Evolutionary conservation across 2,113 vertebrate genomes (phyloP).

Genomic region (Baryphthengus martii): DNA sequence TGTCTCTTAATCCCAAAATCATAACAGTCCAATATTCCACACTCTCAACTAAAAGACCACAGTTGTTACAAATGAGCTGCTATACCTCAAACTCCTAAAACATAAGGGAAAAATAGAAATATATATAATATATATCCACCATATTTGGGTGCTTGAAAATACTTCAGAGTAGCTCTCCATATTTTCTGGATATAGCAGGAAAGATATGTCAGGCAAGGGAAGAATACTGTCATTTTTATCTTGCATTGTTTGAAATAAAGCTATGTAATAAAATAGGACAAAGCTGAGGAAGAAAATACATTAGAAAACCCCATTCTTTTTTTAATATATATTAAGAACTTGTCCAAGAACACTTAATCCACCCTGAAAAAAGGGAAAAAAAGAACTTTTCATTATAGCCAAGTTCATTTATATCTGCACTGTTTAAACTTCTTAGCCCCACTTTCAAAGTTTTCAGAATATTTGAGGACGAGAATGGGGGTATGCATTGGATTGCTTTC

Average conservation of each 20-base stretch:
- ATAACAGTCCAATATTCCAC: neutral
- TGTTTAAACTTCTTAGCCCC: neutral
- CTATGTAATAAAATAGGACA: neutral
- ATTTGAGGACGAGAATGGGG: neutral
- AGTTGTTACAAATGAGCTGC: neutral
- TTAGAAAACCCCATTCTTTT: neutral
- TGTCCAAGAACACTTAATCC: constrained; percentile 9
- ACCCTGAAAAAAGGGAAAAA: neutral
- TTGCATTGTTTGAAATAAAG: neutral
- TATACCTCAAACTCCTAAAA: neutral
- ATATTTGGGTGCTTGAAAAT: neutral
- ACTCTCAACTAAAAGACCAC: neutral
- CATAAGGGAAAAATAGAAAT: neutral
- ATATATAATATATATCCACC: neutral
- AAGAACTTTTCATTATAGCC: neutral
- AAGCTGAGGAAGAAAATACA: neutral
- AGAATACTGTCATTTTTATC: neutral
- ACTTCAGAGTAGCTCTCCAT: neutral
- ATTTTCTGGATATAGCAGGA: neutral
- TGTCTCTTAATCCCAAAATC: neutral
- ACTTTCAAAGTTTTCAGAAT: neutral
- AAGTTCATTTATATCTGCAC: neutral
- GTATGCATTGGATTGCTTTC: neutral
- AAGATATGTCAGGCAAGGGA: neutral
- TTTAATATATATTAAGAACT: neutral